Conservation (phyloP, 1,140 invertebrate genomes). For the Heliconius congener region DNA sequence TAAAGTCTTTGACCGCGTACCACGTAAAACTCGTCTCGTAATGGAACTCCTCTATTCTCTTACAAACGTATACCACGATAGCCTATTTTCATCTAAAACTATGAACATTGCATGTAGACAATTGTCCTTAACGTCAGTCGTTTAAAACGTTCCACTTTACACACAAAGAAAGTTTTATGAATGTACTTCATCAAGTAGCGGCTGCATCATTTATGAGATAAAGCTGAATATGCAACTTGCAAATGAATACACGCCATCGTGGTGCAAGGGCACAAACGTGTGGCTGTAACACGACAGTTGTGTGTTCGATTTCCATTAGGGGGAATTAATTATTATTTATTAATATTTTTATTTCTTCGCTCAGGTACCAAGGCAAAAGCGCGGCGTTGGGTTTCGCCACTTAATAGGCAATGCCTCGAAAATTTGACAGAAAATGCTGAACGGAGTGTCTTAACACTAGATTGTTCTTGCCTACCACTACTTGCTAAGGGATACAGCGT, state of each 20-base stretch:
- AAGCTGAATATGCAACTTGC: constrained; percentile 14
- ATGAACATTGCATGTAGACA: constrained; percentile 56
- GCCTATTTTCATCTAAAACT: constrained; percentile 61
- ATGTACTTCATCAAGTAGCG: constrained; percentile 45
- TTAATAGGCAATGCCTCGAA: no score
- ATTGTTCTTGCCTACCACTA: no score
- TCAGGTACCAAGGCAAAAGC: no score
- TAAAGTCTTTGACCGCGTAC: constrained; percentile 35
- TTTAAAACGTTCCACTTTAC: constrained; percentile 60
- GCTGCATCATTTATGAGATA: constrained; percentile 24
- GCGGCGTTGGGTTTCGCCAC: no score
- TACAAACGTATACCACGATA: constrained; percentile 60
- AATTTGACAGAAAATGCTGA: no score
- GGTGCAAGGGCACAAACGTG: no score
- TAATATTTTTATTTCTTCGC: no score
- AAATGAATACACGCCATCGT: background rate
- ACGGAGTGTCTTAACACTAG: no score
- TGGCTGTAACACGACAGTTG: no score
- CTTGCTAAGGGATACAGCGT: no score
- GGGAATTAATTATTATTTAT: no score
- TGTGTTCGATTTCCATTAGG: no score
- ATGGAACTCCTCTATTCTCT: constrained; percentile 40
- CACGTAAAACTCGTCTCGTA: constrained; percentile 32
- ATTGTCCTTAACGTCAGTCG: constrained; percentile 59
- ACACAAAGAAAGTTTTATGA: constrained; percentile 60